These are phyloP conservation scores for Drosophila baimaii DNA, from an alignment of 1,140 invertebrate genomes.

Conservation along the genomic window DNA sequence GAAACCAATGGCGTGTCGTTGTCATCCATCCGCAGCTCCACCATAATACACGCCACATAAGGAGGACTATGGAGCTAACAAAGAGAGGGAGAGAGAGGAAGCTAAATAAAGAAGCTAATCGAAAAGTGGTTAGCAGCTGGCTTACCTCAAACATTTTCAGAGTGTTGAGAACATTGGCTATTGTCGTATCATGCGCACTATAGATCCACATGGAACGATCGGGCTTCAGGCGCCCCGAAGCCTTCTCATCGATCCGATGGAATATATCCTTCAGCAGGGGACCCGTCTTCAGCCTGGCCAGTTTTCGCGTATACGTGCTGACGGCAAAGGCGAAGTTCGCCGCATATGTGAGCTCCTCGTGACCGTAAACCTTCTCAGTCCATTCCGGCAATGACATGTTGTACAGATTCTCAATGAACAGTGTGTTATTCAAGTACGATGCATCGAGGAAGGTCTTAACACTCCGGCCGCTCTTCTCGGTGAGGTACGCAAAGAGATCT, in stretches of 20 bases:
- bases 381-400: conserved; percentile 89
- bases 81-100: background rate
- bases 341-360: conserved; percentile 84
- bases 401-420: conserved; percentile 89
- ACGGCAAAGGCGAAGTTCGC: conserved; percentile 86
- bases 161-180: conserved; percentile 90
- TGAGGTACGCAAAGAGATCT: conserved; percentile 88
- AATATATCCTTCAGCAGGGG: conserved; percentile 88
- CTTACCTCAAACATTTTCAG: conserved; percentile 89
- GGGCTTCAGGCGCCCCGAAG: conserved; percentile 79
- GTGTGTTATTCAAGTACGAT: conserved; percentile 88
- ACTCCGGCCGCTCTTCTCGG: conserved; percentile 86
- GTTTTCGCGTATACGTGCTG: conserved; percentile 84
- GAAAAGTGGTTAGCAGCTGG: background rate
- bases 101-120: background rate
- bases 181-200: conserved; percentile 93
- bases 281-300: conserved; percentile 87
- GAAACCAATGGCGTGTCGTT: conserved; percentile 83
- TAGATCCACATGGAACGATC: conserved; percentile 89
- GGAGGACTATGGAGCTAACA: conserved; percentile 87
- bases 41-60: conserved; percentile 89
- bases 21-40: conserved; percentile 87
- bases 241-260: conserved; percentile 86
- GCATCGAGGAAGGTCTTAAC: conserved; percentile 85
- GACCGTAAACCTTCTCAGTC: conserved; percentile 86